Evolutionary conservation across 2,113 vertebrate genomes (phyloP).

Genomic region (Pitta sordida): DNA sequence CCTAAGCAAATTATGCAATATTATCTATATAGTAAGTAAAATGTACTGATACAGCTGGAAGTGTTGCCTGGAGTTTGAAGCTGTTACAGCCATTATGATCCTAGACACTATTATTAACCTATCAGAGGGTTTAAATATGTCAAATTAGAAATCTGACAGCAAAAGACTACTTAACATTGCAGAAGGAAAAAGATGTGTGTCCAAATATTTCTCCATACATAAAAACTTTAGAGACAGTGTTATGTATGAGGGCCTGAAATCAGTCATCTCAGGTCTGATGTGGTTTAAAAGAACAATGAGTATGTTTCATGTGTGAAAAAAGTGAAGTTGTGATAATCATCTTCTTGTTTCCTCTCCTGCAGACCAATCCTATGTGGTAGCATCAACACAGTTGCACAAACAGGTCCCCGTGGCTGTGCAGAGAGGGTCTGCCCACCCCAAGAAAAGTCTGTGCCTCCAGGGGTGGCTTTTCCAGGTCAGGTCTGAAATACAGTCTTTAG

Average conservation of each 20-base stretch:
- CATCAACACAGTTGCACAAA: neutral
- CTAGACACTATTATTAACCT: conserved; percentile 21
- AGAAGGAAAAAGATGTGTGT: neutral
- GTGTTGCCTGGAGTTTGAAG: neutral
- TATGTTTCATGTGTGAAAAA: neutral
- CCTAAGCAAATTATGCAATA: neutral
- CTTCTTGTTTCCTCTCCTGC: neutral
- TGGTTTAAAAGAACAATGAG: neutral
- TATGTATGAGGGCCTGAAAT: neutral
- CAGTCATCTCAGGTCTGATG: neutral
- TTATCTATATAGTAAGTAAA: neutral
- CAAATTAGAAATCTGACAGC: conserved; percentile 31
- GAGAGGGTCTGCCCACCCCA: accelerated
- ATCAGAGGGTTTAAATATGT: conserved; percentile 14
- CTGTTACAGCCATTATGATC: neutral
- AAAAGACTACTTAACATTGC: neutral
- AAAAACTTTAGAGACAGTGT: neutral
- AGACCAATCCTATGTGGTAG: neutral
- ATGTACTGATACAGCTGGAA: neutral
- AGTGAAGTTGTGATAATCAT: accelerated
- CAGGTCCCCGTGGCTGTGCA: neutral
- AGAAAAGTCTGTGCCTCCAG: neutral
- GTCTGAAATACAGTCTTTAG: neutral
- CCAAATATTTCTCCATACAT: neutral
- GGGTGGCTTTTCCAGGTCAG: neutral